A percentile compares a stretch with the other conserved stretches of the same genome.
These are phyloP conservation scores for Graptemys geographica DNA, from an alignment of 2,797 vertebrate genomes.

Conservation along the genomic window DNA sequence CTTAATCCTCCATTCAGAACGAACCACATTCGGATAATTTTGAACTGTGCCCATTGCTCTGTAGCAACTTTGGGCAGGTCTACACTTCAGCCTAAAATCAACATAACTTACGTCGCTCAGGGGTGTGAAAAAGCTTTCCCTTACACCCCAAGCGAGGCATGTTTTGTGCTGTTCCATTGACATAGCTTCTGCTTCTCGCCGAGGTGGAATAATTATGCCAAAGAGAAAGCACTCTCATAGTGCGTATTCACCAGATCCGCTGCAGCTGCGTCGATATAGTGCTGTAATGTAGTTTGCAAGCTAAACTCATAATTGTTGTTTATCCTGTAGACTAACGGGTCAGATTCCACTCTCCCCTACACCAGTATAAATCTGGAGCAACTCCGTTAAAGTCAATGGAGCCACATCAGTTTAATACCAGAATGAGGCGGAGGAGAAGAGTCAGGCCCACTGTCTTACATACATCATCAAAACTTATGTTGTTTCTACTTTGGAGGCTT, in stretches of 20 bases:
- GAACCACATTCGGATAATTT: conserved; percentile 31
- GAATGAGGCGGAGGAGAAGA: not conserved
- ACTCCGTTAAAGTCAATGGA: not conserved
- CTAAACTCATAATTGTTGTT: not conserved
- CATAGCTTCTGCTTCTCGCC: too few relatives aligned
- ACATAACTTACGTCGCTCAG: too few relatives aligned
- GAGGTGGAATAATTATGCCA: too few relatives aligned
- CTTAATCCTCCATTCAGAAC: conserved; percentile 13
- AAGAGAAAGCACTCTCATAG: too few relatives aligned
- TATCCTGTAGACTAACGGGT: not conserved
- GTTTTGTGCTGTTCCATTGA: too few relatives aligned
- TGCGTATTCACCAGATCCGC: too few relatives aligned
- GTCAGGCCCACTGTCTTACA: not conserved
- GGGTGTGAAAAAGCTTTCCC: too few relatives aligned
- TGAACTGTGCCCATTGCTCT: not conserved
- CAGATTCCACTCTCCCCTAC: not conserved
- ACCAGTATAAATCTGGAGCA: not conserved
- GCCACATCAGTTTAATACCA: not conserved
- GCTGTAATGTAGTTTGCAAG: not conserved
- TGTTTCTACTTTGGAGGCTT: conserved; percentile 6
- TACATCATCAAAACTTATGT: not conserved
- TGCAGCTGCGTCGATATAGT: too few relatives aligned
- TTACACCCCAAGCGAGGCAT: too few relatives aligned
- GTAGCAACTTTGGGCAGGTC: not conserved
- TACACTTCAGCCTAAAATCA: too few relatives aligned